phyloP scores from a whole-genome alignment of 2,113 vertebrate species.

The Elgaria multicarinata region DNA sequence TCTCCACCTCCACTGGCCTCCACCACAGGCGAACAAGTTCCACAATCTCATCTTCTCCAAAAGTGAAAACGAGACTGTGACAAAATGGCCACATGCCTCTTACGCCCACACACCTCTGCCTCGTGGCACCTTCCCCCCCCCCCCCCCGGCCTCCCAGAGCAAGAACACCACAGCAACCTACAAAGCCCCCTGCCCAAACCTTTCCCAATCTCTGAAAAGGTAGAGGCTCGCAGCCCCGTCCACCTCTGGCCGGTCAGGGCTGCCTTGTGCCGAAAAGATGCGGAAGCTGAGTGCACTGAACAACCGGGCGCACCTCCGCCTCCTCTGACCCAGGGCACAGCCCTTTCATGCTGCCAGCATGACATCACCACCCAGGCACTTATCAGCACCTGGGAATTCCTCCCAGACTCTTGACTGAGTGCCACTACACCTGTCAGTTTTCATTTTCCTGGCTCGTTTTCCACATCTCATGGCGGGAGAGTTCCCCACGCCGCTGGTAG shows the following conservation, averaged over 20 bases:
- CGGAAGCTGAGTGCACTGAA: accelerated
- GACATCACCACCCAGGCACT: neutral
- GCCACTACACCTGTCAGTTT: neutral
- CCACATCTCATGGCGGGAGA: neutral
- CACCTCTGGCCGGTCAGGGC: neutral
- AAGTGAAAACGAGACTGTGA: neutral
- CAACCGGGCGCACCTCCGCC: neutral
- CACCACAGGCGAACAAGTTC: neutral
- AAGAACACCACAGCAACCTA: too few relatives aligned
- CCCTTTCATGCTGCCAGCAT: neutral
- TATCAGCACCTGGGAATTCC: neutral
- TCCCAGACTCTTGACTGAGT: neutral
- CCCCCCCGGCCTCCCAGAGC: too few relatives aligned
- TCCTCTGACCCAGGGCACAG: neutral
- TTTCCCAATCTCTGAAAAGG: neutral
- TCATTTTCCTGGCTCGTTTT: neutral
- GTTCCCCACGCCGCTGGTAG: neutral
- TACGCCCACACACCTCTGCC: neutral
- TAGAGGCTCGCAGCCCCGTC: too few relatives aligned
- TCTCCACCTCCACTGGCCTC: neutral
- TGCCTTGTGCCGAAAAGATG: neutral
- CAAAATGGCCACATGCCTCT: neutral
- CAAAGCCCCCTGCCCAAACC: neutral
- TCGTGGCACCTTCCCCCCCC: neutral
- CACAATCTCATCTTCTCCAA: too few relatives aligned